phyloP scores from a whole-genome alignment of 2,888 invertebrate genomes.

The Leptinotarsa juncta region DNA sequence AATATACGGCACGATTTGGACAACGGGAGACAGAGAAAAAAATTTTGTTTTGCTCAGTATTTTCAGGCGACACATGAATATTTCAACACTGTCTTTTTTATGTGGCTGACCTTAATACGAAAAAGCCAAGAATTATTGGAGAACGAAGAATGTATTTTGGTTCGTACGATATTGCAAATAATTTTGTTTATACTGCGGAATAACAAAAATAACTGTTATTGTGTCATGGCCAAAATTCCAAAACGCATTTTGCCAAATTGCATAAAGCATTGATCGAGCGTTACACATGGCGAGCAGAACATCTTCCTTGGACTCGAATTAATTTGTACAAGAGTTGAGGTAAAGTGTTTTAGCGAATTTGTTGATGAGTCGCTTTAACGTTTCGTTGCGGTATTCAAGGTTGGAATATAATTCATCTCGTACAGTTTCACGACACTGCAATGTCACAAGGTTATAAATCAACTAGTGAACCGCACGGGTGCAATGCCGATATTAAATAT shows the following conservation, averaged over 20 bases:
- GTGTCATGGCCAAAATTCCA: constrained; percentile 30
- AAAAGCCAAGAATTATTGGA: not conserved
- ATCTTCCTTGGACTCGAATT: not conserved
- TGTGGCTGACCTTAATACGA: not conserved
- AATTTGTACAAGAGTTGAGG: not conserved
- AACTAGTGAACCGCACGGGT: too few relatives aligned
- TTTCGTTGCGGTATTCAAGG: not conserved
- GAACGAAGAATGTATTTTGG: not conserved
- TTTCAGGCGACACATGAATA: not conserved
- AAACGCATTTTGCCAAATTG: constrained; percentile 29
- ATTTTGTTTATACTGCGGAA: constrained; percentile 18
- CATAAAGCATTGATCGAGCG: constrained; percentile 27
- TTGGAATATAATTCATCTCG: not conserved
- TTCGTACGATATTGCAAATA: not conserved
- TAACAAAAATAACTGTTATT: constrained; percentile 23
- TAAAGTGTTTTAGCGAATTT: not conserved
- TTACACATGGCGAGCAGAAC: constrained; percentile 24
- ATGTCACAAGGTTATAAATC: too few relatives aligned
- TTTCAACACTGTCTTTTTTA: not conserved
- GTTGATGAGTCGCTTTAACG: not conserved
- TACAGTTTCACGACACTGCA: too few relatives aligned
- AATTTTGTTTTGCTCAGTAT: not conserved
- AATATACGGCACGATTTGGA: too few relatives aligned
- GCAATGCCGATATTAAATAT: too few relatives aligned
- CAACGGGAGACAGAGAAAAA: not conserved